Evolutionary conservation across 2,888 invertebrate species (phyloP).

Genomic region (Elmis aenea): DNA sequence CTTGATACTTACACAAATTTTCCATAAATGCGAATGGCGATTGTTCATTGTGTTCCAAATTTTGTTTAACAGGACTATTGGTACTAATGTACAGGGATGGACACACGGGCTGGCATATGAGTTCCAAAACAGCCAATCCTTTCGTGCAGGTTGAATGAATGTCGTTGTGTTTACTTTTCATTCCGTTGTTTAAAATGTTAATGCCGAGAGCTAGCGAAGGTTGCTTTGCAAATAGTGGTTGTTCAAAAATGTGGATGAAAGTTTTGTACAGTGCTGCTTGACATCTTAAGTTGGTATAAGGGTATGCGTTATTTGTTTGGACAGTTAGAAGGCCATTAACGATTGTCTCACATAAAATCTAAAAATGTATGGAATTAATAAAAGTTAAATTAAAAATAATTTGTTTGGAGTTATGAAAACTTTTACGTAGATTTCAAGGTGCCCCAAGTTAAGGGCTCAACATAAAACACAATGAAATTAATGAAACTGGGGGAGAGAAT

Average conservation of each 20-base stretch:
- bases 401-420: too few species aligned
- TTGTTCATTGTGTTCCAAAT: too few species aligned
- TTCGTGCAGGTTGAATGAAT: constrained; percentile 11
- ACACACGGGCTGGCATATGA: constrained; percentile 12
- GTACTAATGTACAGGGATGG: constrained; percentile 6
- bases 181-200: constrained; percentile 15
- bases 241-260: constrained; percentile 10
- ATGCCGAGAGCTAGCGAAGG: constrained; percentile 15
- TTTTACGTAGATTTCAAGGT: too few species aligned
- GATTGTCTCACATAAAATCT: constrained; percentile 14
- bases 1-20: too few species aligned
- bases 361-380: too few species aligned
- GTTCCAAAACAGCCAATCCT: constrained; percentile 11
- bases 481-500: too few species aligned
- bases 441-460: too few species aligned
- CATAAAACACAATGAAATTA: too few species aligned
- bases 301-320: constrained; percentile 8
- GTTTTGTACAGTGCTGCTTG: constrained; percentile 15
- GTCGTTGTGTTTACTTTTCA: constrained; percentile 7
- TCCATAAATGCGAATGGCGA: too few species aligned
- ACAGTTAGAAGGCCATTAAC: constrained; percentile 11
- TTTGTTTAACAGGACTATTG: background rate
- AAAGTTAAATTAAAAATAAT: too few species aligned
- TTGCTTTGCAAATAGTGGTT: constrained; percentile 4
- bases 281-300: constrained; percentile 12